A percentile compares a stretch with the other conserved stretches of the same genome.
Conservation (phyloP, 2,113 vertebrate genomes). For the Melanerpes formicivorus region DNA sequence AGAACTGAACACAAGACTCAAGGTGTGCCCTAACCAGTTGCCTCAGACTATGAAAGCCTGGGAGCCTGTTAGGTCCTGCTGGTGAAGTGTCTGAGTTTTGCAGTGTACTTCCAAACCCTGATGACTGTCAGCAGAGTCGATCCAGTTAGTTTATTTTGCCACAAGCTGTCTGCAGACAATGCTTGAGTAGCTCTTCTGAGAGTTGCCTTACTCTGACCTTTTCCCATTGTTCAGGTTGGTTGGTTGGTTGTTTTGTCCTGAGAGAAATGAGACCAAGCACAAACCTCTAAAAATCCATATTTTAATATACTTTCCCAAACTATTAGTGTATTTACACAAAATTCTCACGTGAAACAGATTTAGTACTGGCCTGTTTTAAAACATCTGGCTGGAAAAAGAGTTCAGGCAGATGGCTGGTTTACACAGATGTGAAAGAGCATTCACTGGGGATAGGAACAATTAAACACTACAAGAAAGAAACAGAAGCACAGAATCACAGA, state of each 20-base stretch:
- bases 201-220: background rate
- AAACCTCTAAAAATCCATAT: background rate
- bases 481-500: background rate
- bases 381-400: background rate
- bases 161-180: background rate
- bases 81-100: background rate
- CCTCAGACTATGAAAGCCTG: background rate
- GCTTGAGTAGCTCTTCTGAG: background rate
- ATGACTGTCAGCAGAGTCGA: background rate
- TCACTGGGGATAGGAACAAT: slow-evolving; percentile 4
- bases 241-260: background rate
- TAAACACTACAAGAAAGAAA: slow-evolving; percentile 11
- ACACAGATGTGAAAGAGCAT: slow-evolving; percentile 3
- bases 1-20: too few species aligned
- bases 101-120: background rate
- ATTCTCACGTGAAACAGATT: background rate
- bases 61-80: background rate
- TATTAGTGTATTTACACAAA: slow-evolving; percentile 60
- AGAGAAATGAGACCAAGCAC: background rate
- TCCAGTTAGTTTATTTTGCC: background rate
- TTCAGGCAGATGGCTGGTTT: background rate
- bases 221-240: background rate
- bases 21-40: background rate
- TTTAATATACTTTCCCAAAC: background rate
- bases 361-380: background rate